Evolutionary conservation across 37 sponge, comb jelly and placozoan species (phyloP), one percentile per base, ranked within the genome.

Genomic region (Cliona cf. orientalis): DNA sequence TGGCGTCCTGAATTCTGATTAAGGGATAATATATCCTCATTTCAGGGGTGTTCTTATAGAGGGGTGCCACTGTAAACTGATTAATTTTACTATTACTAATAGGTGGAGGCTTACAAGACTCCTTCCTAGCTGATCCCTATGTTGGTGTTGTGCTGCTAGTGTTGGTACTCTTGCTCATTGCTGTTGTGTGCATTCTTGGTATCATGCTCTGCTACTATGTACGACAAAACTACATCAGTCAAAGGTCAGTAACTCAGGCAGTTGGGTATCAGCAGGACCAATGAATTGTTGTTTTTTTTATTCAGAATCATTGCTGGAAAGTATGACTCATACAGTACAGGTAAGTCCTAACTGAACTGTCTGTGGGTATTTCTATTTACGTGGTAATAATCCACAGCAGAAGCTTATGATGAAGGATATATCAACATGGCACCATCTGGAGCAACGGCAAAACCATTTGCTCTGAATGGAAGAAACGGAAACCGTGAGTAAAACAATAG

Each of bases 111-210:
- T 44, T 79, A 2, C 37, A 14, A 2, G 45, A 29, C 22, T 63
- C 83, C 28, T 44, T 82, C 83, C 74, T 82, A 0, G n/a, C 74
- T 11, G 35, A 73, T 21, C 83, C 83, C 25, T 73, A 64, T 40
- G 46, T 63, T 40, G 38, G 74, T 65, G 28, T 82, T 44, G 61
- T 65, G 11, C 32, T 82, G 32, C 65, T 82, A 2, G 38, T 64
- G 5, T 12, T 42, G 0, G 28, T 72, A 11, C 33, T 82, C 31
- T 65, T 82, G 49, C 44, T 73, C 38, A 37, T 73, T 19, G 23
- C 64, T 31, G 5, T 33, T 7, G 43, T 82, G 37, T 14, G 72
- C 6, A 40, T 82, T 3, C 40, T 63, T 9, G 29, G 40, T 9
- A 28, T 56, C 17, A 28, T 39, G n/a, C 38, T 62, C 26, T 82